A percentile compares a stretch with the other conserved stretches of the same genome.
phyloP scores from a whole-genome alignment of 2,797 vertebrate species.

The Vespertilio murinus region DNA sequence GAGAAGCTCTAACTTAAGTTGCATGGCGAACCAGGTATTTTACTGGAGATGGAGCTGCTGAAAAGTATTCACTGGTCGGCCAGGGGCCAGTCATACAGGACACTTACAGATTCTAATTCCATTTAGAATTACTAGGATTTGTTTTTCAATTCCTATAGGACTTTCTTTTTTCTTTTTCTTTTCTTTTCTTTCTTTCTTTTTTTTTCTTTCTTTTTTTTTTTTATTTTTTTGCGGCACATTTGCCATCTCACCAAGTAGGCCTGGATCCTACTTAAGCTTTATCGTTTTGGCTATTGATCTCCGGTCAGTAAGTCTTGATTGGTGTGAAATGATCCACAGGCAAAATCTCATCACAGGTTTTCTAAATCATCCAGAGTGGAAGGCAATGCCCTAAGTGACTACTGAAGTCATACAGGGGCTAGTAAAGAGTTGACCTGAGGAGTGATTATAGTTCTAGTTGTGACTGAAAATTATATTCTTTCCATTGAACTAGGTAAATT shows the following conservation, averaged over 20 bases:
- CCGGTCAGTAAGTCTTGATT: neutral
- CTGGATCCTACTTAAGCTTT: slow-evolving; percentile 24
- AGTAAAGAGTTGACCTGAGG: neutral
- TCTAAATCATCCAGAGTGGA: neutral
- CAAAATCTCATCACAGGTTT: neutral
- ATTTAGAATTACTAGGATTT: slow-evolving; percentile 54
- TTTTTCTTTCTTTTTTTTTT: neutral
- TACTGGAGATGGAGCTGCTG: slow-evolving; percentile 63
- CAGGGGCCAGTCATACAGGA: slow-evolving; percentile 43
- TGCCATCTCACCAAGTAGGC: neutral
- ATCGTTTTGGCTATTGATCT: neutral
- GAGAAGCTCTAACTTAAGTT: slow-evolving; percentile 36
- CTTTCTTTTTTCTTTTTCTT: neutral
- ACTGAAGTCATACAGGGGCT: neutral
- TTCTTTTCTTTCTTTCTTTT: neutral
- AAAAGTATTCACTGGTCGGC: slow-evolving; percentile 60
- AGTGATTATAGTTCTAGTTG: neutral
- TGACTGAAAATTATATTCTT: neutral
- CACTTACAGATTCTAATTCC: slow-evolving; percentile 48
- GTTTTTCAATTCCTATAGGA: slow-evolving; percentile 25
- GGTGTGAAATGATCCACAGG: neutral
- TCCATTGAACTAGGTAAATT: neutral
- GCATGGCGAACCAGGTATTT: slow-evolving; percentile 65
- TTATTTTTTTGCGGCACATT: neutral
- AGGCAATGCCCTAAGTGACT: neutral